Percentiles rank a stretch among this genome's conserved stretches.
phyloP scores from a whole-genome alignment of 2,797 vertebrate genomes.

The Sebastes vulpes region DNA sequence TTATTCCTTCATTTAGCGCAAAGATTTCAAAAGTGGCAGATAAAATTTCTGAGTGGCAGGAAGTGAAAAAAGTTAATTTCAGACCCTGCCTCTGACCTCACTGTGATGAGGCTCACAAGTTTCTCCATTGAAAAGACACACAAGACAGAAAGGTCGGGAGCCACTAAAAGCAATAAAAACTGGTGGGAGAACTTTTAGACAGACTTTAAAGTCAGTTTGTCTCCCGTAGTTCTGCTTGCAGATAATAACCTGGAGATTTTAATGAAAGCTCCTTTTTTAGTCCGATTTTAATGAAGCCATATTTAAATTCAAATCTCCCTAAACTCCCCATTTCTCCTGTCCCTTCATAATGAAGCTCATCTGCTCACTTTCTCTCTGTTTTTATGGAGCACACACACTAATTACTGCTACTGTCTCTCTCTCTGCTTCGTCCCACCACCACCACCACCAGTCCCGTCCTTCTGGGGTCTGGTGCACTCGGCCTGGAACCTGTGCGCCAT shows the following conservation, averaged over 20 bases:
- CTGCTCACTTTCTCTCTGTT: slow-evolving; percentile 18
- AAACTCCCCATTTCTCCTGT: slow-evolving; percentile 29
- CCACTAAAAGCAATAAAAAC: neutral
- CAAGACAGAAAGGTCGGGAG: neutral
- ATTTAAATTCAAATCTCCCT: slow-evolving; percentile 45
- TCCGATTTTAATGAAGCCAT: slow-evolving; percentile 51
- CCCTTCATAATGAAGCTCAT: slow-evolving; percentile 32
- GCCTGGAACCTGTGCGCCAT: slow-evolving; percentile 98
- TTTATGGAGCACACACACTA: slow-evolving; percentile 2
- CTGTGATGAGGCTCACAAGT: neutral
- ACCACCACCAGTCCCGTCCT: slow-evolving; percentile 92
- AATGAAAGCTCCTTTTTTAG: slow-evolving; percentile 39
- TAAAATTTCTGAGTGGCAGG: too few species aligned
- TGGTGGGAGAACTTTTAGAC: slow-evolving; percentile 2
- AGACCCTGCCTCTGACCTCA: neutral
- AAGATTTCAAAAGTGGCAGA: too few species aligned
- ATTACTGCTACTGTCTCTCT: slow-evolving; percentile 5
- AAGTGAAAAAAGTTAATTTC: too few species aligned
- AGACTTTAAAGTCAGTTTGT: slow-evolving; percentile 28
- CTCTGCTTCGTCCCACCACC: neutral
- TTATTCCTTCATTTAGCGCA: too few species aligned
- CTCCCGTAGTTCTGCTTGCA: slow-evolving; percentile 16
- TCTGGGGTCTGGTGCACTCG: slow-evolving; percentile 99
- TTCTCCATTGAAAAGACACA: neutral
- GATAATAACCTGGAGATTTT: slow-evolving; percentile 44